Base-by-base conservation (phyloP, 2,888 invertebrate genomes). In the Agrotis clavis region DNA sequence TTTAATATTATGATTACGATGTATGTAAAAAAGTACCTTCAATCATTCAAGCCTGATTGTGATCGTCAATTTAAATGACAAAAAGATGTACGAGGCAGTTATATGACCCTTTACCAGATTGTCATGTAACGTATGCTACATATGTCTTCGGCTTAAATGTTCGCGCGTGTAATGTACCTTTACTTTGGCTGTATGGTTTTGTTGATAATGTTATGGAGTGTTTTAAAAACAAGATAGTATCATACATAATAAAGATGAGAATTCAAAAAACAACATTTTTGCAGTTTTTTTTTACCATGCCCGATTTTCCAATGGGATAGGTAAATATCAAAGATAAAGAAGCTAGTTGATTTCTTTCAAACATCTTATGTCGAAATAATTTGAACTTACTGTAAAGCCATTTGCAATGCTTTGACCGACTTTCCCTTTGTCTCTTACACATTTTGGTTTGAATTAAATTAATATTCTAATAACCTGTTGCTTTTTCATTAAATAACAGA, bases 141-240 rank as follows among this genome's bases (percentile, higher is more conserved):
- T 83, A 86, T 86, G 86, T 84, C 76, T 85, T 84, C 82, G 74
- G 85, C 84, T 83, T 84, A 77, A 85, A 81, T 76, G 74, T 87
- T 84, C 77, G 86, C 88, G 84, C 86, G 87, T 90, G 87, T 89
- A 90, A 87, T 90, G 86, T 88, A 74, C 67, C 74, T 73, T 89
- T 85, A 87, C 81, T 89, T 92, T 89, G 91, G 92, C 92, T 92
- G 92, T 91, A 90, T 89, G 89, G 87, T 92, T 93, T 92, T 92
- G 92, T 93, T 94, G 87, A 90, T 92, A 93, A 92, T 92, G 88
- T 93, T 93, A 93, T 93, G 93, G 93, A 94, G 92, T 94, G 95
- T 95, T 95, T 81, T 92, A 90, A 93, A 90, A 90, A 85, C 85
- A 86, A 72, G 61, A 85, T 90, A 92, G 89, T 89, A 91, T 92